phyloP scores from a whole-genome alignment of 2,113 vertebrate genomes.

The Zonotrichia leucophrys region DNA sequence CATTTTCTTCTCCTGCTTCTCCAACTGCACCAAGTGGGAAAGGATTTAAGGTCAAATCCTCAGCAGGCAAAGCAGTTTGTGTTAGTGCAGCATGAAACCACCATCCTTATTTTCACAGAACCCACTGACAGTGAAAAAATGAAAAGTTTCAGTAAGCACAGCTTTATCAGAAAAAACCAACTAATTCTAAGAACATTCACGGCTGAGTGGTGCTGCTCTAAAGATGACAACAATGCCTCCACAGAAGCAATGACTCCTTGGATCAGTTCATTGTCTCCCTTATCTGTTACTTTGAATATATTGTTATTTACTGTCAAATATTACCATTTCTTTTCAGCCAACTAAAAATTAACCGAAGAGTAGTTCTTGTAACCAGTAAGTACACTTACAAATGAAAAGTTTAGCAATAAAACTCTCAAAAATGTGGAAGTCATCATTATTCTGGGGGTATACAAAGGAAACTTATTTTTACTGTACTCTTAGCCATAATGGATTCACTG shows the following conservation, averaged over 20 bases:
- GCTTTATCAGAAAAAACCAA: not conserved
- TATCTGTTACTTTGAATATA: not conserved
- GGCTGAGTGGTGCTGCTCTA: not conserved
- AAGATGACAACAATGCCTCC: not conserved
- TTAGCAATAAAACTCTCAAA: not conserved
- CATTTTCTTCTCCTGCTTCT: not conserved
- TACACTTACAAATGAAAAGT: not conserved
- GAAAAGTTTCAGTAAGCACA: not conserved
- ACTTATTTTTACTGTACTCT: not conserved
- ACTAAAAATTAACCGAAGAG: not conserved
- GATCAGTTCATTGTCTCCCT: not conserved
- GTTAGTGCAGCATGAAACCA: not conserved
- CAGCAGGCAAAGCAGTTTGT: not conserved
- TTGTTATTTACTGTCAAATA: not conserved
- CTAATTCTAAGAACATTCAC: not conserved
- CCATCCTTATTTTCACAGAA: not conserved
- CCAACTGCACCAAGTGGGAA: not conserved
- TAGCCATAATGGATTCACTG: not conserved
- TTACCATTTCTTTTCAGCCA: not conserved
- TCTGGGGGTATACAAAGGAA: not conserved
- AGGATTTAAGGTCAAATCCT: conserved; percentile 7
- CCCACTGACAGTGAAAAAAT: not conserved
- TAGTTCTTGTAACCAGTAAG: not conserved
- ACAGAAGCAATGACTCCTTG: not conserved
- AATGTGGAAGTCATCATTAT: not conserved